Evolutionary conservation across 2,113 vertebrate genomes (phyloP).

Genomic region (Chaetodon trifascialis): DNA sequence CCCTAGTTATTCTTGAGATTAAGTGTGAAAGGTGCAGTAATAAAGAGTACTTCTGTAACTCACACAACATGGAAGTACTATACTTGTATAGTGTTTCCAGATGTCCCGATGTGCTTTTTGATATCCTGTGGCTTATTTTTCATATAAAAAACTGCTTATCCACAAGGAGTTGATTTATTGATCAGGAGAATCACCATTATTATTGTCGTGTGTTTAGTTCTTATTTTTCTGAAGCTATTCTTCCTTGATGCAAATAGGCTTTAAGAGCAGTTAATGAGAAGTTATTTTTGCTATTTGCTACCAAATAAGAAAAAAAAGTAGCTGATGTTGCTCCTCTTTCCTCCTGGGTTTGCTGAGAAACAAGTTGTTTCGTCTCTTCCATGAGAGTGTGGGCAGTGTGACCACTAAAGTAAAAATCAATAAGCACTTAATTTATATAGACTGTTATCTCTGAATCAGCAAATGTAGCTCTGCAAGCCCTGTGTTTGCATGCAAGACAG

Average conservation of each 20-base stretch:
- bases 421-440: conserved; percentile 35
- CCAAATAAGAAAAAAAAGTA: not conserved
- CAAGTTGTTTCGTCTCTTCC: conserved; percentile 2
- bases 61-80: not conserved
- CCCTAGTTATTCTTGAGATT: conserved; percentile 56
- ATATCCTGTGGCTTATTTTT: not conserved
- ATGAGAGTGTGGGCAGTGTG: conserved; percentile 17
- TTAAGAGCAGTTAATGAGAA: not conserved
- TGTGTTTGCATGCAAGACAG: not conserved
- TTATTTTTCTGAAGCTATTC: not conserved
- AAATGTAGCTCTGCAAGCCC: not conserved
- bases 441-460: conserved; percentile 39
- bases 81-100: not conserved
- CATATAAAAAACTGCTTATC: not conserved
- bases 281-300: not conserved
- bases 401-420: conserved; percentile 38
- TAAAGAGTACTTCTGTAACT: conserved; percentile 64
- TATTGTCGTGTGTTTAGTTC: not conserved
- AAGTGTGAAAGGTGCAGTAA: conserved; percentile 47
- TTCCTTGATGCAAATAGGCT: not conserved
- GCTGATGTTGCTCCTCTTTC: not conserved
- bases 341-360: conserved; percentile 14
- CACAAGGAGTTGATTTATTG: not conserved
- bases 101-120: not conserved
- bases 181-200: not conserved